These are phyloP conservation scores for Bellardia bayeri DNA, from an alignment of 2,888 invertebrate species.

Conservation along the genomic window DNA sequence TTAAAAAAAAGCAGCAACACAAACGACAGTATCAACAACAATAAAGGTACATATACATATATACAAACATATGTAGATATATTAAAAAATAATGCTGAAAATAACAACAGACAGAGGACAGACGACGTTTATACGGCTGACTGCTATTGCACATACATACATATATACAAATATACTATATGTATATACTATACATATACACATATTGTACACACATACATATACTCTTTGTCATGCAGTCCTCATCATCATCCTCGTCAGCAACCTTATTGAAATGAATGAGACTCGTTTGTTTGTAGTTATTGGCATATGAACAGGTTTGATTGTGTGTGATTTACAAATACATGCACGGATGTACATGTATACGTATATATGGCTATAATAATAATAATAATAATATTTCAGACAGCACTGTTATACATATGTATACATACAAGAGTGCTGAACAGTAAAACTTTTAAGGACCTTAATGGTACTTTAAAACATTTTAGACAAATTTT, in stretches of 20 bases:
- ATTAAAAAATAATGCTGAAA: constrained; percentile 52
- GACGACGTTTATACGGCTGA: constrained; percentile 61
- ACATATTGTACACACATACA: not conserved
- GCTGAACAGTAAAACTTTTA: too few relatives aligned
- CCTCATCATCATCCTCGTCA: constrained; percentile 13
- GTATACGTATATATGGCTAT: too few relatives aligned
- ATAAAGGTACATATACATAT: not conserved
- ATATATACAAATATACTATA: not conserved
- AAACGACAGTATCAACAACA: constrained; percentile 31
- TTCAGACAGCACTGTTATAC: not conserved
- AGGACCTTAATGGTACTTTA: too few relatives aligned
- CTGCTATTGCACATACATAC: constrained; percentile 29
- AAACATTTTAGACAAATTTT: too few relatives aligned
- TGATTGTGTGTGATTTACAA: constrained; percentile 23
- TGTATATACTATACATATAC: not conserved
- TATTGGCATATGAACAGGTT: constrained; percentile 7
- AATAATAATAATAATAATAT: too few relatives aligned
- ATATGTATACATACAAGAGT: not conserved
- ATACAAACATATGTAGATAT: too few relatives aligned
- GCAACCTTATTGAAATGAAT: constrained; percentile 10
- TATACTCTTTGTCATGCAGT: not conserved
- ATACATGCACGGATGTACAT: not conserved
- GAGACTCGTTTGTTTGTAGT: constrained; percentile 19
- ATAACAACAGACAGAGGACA: constrained; percentile 71
- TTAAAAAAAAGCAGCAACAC: constrained; percentile 2